phyloP scores from a whole-genome alignment of 2,797 vertebrate species.

The Balearica regulorum region DNA sequence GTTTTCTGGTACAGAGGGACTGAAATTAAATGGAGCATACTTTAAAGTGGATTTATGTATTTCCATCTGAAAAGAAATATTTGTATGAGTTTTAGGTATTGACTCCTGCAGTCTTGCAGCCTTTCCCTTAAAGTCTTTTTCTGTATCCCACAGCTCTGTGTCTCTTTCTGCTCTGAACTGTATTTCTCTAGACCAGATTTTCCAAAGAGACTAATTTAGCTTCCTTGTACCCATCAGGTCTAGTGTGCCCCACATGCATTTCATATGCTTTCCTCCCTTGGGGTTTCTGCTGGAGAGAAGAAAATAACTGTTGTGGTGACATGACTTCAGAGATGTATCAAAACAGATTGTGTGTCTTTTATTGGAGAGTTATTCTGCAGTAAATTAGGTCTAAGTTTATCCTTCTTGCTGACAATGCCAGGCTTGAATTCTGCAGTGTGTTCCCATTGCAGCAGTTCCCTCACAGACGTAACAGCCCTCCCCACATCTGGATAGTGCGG shows the following conservation, averaged over 20 bases:
- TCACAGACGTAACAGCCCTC: neutral
- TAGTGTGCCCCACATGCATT: neutral
- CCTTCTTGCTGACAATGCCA: conserved; percentile 14
- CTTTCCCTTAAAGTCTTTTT: neutral
- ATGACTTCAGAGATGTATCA: conserved; percentile 53
- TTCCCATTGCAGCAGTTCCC: neutral
- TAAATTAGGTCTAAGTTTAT: conserved; percentile 57
- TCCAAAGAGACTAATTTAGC: conserved; percentile 11
- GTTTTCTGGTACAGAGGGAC: neutral
- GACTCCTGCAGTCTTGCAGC: neutral
- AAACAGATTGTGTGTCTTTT: conserved; percentile 41
- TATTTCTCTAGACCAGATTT: conserved; percentile 1
- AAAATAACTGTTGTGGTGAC: conserved; percentile 45
- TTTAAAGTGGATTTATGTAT: neutral
- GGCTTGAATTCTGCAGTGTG: neutral
- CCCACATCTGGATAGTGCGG: neutral
- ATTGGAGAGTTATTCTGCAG: conserved; percentile 32
- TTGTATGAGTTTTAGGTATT: neutral
- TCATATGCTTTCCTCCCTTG: conserved; percentile 26
- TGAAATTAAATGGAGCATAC: neutral
- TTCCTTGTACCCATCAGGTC: conserved; percentile 23
- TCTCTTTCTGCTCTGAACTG: neutral
- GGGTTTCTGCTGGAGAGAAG: conserved; percentile 29
- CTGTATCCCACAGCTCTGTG: neutral
- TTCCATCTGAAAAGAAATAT: neutral